phyloP scores from a whole-genome alignment of 2,888 invertebrate genomes.

The Syrphus vitripennis region DNA sequence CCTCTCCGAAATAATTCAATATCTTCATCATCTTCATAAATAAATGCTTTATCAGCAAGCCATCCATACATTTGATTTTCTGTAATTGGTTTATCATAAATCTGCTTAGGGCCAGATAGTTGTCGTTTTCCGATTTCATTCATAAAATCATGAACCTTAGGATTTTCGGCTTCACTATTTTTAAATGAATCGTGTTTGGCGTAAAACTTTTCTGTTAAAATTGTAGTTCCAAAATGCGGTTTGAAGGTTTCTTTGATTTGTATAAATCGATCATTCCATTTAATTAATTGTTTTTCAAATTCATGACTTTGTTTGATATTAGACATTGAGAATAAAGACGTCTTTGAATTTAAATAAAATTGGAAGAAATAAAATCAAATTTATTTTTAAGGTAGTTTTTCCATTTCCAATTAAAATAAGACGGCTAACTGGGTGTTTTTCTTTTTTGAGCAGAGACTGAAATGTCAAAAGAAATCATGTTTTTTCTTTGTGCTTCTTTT shows the following conservation, averaged over 20 bases:
- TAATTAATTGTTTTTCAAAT: background rate
- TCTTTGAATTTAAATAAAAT: background rate
- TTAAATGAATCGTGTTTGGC: constrained; percentile 18
- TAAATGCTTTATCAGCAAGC: constrained; percentile 7
- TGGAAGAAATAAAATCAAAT: no score
- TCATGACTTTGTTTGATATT: background rate
- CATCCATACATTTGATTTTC: constrained; percentile 51
- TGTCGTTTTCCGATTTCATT: constrained; percentile 11
- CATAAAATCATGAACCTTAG: background rate
- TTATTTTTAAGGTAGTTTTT: no score
- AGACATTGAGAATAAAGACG: background rate
- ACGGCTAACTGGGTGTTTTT: no score
- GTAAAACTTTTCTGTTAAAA: constrained; percentile 43
- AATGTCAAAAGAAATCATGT: background rate
- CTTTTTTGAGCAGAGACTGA: no score
- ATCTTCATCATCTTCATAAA: constrained; percentile 24
- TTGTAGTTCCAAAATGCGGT: constrained; percentile 9
- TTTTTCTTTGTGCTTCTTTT: no score
- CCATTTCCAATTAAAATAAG: no score
- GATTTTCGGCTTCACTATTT: background rate
- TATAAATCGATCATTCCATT: constrained; percentile 21
- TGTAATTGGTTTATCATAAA: constrained; percentile 7
- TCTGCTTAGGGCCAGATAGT: background rate
- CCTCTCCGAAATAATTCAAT: background rate
- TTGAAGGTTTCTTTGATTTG: constrained; percentile 2